Evolutionary conservation across 2,113 vertebrate species (phyloP).

Genomic region (Empidonax alnorum): DNA sequence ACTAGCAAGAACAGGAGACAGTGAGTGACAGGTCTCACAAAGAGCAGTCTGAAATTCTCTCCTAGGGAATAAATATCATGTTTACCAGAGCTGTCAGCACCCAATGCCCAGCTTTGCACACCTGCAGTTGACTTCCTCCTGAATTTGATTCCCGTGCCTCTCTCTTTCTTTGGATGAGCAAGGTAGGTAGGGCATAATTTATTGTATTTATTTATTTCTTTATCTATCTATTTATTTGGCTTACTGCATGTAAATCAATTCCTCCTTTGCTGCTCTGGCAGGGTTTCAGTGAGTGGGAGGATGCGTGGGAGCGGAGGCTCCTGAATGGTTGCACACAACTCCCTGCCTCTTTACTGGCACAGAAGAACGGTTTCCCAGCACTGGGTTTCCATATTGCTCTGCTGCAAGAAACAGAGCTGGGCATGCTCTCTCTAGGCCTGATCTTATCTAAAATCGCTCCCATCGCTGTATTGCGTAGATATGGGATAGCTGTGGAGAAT

Average conservation of each 20-base stretch:
- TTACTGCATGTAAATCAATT: background rate
- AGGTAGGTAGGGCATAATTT: background rate
- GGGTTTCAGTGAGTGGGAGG: slow-evolving; percentile 5
- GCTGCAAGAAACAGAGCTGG: slow-evolving; percentile 43
- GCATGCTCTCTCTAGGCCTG: slow-evolving; percentile 44
- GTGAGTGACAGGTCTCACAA: slow-evolving; percentile 26
- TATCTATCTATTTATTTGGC: slow-evolving; percentile 2
- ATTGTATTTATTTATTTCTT: background rate
- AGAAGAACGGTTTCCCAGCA: background rate
- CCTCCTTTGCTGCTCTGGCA: background rate
- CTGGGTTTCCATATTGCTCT: slow-evolving; percentile 48
- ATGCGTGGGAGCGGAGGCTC: slow-evolving; percentile 41
- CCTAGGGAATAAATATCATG: slow-evolving; percentile 15
- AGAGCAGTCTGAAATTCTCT: slow-evolving; percentile 22
- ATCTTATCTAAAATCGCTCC: slow-evolving; percentile 61
- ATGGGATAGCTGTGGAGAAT: slow-evolving; percentile 36
- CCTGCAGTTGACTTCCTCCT: slow-evolving; percentile 15
- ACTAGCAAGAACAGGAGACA: background rate
- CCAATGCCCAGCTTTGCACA: background rate
- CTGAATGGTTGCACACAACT: slow-evolving; percentile 50
- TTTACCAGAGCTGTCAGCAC: slow-evolving; percentile 26
- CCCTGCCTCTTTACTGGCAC: slow-evolving; percentile 9
- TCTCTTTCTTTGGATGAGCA: background rate
- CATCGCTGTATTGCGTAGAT: background rate
- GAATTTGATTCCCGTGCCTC: background rate